Percentiles rank a stretch among this genome's conserved stretches.
Conservation (phyloP, 2,113 vertebrate genomes). For the Piprites chloris region DNA sequence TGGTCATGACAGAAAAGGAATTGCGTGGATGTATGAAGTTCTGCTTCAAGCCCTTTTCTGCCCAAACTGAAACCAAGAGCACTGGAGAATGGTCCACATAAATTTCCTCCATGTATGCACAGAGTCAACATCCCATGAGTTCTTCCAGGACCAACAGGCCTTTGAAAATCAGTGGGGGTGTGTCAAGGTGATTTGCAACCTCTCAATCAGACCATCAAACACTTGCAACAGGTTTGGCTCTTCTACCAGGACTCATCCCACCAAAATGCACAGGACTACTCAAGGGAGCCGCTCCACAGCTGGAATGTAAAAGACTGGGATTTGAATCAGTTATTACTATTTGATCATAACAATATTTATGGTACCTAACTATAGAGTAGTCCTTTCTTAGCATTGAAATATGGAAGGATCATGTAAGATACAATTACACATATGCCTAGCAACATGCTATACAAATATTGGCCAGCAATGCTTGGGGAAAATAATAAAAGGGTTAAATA, state of each 20-base stretch:
- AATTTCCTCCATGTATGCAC: not conserved
- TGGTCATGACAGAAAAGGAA: not conserved
- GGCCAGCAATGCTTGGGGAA: not conserved
- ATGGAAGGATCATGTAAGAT: not conserved
- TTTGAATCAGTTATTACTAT: not conserved
- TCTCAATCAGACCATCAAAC: not conserved
- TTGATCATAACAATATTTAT: not conserved
- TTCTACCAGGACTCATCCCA: not conserved
- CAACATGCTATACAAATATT: not conserved
- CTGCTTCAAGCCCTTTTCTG: not conserved
- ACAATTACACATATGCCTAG: not conserved
- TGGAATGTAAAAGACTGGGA: not conserved
- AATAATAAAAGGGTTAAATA: not conserved
- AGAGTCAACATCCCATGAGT: not conserved
- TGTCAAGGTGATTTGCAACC: not conserved
- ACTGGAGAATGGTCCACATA: not conserved
- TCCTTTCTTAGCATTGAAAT: not conserved
- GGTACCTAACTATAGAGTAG: not conserved
- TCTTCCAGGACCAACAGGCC: not conserved
- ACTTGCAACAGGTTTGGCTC: not conserved
- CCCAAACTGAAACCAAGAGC: not conserved
- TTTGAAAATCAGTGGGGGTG: not conserved
- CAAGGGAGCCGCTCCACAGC: not conserved
- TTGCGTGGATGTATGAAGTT: accelerated
- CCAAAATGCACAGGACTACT: not conserved